Base-by-base conservation (phyloP, 2,797 vertebrate species). In the Sebastes minor region DNA sequence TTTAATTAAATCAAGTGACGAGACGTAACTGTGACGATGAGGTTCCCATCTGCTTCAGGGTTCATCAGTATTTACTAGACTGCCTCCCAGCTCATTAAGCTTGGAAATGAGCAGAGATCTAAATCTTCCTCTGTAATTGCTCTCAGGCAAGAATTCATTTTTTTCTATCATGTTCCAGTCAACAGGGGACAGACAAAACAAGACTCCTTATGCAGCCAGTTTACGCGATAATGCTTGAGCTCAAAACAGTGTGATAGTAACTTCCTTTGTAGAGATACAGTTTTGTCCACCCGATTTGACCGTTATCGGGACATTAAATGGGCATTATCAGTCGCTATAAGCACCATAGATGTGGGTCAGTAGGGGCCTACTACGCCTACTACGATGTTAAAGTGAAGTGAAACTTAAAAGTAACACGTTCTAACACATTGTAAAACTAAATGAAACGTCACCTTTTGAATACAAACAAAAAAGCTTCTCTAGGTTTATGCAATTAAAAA, bases 81-180 rank as follows among this genome's bases (percentile, higher is more conserved):
- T 80, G 78, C 82, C 82, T 76, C 80, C 81, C 80, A 81, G 89
- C 73, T 92, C 87, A 93, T 91, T 92, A 92, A 74, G 74, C 73
- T 70, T 42, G 74, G 71, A 71, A 88, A 91, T 74, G 83, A 86
- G 80, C 80, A 76, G 53, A 63, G 52, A n/a, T 78, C 38, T 71
- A 82, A 81, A 84, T 86, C 69, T 74, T 82, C 71, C 59, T 46
- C 59, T 56, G 71, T 78, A 89, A 90, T 89, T 81, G 28, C 78
- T 84, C 60, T 71, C 20, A 32, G 85, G 62, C 64, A 73, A 67
- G 62, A 80, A 83, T 81, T 76, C 1, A 53, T 85, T 75, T 82
- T 83, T 83, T 88, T 72, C 1, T 27, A 53, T 77, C 66, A 70
- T 38, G 35, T 70, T 80, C 33, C 32, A 76, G 73, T 83, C 52